Evolutionary conservation across 2,113 vertebrate species (phyloP).

Genomic region (Lepidothrix coronata): DNA sequence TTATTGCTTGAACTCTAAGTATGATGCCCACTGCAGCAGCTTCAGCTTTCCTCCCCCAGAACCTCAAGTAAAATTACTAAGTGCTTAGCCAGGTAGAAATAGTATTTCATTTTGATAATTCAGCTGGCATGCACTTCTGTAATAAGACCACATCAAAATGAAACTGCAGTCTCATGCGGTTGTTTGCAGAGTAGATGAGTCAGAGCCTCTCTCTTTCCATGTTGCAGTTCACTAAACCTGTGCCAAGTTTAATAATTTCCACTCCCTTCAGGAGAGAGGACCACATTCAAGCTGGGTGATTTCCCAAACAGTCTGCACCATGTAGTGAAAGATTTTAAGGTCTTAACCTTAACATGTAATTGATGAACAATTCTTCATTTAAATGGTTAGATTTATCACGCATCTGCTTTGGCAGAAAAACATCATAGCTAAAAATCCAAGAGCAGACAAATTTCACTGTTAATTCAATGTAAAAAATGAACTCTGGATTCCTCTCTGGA

Average conservation of each 20-base stretch:
- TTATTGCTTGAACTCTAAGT: background rate
- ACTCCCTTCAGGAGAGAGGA: background rate
- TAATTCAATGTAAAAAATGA: background rate
- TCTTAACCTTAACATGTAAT: background rate
- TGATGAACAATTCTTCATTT: background rate
- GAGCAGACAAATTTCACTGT: background rate
- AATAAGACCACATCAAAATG: constrained; percentile 51
- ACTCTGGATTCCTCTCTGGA: background rate
- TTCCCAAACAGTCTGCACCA: background rate
- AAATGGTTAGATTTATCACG: background rate
- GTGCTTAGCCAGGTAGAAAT: background rate
- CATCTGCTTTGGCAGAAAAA: background rate
- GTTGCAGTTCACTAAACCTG: background rate
- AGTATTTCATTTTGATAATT: background rate
- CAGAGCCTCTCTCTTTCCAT: constrained; percentile 29
- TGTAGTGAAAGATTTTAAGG: background rate
- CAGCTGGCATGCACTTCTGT: background rate
- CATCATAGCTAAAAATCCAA: background rate
- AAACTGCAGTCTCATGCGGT: constrained; percentile 61
- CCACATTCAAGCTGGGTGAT: background rate
- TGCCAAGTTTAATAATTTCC: background rate
- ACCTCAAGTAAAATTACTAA: background rate
- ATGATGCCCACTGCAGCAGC: background rate
- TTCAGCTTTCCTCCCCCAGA: background rate
- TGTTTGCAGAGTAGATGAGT: constrained; percentile 43